These are phyloP conservation scores for Tolmerus cingulatus DNA, from an alignment of 2,888 invertebrate genomes.

Conservation along the genomic window DNA sequence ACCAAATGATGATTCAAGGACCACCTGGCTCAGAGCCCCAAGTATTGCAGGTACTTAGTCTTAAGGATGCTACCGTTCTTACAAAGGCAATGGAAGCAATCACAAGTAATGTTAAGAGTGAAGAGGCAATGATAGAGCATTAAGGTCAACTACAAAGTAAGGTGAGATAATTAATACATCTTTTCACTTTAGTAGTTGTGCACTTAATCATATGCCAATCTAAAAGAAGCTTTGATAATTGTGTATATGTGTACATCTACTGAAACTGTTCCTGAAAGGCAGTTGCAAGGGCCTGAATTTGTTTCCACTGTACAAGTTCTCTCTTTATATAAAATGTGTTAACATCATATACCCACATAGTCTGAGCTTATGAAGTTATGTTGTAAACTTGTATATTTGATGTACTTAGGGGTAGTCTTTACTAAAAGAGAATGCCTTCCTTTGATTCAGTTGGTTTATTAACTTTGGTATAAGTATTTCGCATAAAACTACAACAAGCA, in stretches of 20 bases:
- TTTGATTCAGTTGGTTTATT: neutral
- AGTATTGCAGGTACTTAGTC: slow-evolving; percentile 81
- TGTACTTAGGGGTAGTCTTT: neutral
- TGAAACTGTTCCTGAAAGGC: neutral
- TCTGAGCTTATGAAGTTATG: no score
- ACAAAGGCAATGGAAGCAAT: slow-evolving; percentile 81
- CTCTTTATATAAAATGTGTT: neutral
- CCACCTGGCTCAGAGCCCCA: slow-evolving; percentile 76
- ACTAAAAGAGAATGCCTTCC: neutral
- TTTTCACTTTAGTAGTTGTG: neutral
- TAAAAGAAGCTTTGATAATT: neutral
- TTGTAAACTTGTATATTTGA: neutral
- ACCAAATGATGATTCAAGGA: slow-evolving; percentile 83
- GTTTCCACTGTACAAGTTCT: neutral
- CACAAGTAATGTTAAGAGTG: slow-evolving; percentile 74
- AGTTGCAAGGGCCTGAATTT: neutral
- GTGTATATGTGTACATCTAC: neutral
- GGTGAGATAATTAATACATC: neutral
- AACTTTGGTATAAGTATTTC: no score
- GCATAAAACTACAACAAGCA: neutral
- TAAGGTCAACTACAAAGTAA: slow-evolving; percentile 50
- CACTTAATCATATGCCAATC: neutral
- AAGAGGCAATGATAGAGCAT: slow-evolving; percentile 68
- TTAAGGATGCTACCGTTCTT: slow-evolving; percentile 84
- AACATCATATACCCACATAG: neutral